Evolutionary conservation across 2,113 vertebrate species (phyloP), one percentile per base, ranked within the genome.

Genomic region (Rhabdomys dilectus): DNA sequence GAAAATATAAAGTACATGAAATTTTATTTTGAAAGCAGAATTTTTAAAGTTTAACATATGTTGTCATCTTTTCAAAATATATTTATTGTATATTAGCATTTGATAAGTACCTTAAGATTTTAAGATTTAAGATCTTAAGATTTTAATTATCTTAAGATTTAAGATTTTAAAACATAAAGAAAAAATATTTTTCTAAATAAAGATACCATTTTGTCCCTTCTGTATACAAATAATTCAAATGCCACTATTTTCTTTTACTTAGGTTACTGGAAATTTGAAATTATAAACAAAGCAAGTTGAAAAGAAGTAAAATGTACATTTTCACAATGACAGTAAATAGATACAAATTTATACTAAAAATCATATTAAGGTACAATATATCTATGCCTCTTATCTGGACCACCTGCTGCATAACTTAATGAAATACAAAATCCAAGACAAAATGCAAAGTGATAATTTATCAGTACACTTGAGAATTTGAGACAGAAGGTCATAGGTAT

Each of bases 331-430:
- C 24, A 97, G 42, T 10, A 45, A 92, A 60, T 93, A 76, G 86
- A 64, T 86, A 70, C 89, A 13, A 84, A 95, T 91, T 88, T 15
- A 73, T 78, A 70, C 56, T 96, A 81, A 93, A 96, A 98, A 98
- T 75, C 24, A 64, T 95, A 48, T 39, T 97, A 88, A 97, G 88
- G 7, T 93, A 96, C 42, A 96, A 94, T 97, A 96, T 85, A 78
- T 97, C 1, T 88, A 81, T 95, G 29, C 34, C 78, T 56, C 93
- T 97, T 94, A 94, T n/a, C 7, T 85, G 76, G 80, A 22, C 26
- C 45, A 95, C 76, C 97, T 96, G 90, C 93, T 84, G 80, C 95
- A 92, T 92, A 98, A 96, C 80, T 97, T 98, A 94, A 6, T 97
- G 86, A 85, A 98, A 98, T 98, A 94, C 94, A 96, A 95, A 96